phyloP scores from a whole-genome alignment of 2,797 vertebrate species.

The Schizothorax lantsangensis region DNA sequence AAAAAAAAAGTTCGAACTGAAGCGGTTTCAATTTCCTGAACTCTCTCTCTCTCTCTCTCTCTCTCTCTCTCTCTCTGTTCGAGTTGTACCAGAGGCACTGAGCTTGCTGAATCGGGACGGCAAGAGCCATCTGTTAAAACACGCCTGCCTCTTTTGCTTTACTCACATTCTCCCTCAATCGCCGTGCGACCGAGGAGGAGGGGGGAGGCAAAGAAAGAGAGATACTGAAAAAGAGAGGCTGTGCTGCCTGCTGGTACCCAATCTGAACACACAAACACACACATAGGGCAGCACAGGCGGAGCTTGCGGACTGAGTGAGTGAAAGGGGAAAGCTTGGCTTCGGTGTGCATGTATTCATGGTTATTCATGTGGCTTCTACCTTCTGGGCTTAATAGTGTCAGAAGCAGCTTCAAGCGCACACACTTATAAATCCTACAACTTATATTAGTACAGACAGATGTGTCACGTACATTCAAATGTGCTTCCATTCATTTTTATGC shows the following conservation, averaged over 20 bases:
- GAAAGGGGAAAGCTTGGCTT: conserved; percentile 51
- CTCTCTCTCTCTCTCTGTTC: conserved; percentile 43
- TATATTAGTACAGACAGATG: neutral
- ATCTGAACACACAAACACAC: conserved; percentile 64
- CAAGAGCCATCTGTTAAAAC: conserved; percentile 77
- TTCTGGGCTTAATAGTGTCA: conserved; percentile 57
- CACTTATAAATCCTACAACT: neutral
- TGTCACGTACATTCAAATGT: neutral
- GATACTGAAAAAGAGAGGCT: conserved; percentile 48
- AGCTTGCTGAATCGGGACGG: conserved; percentile 66
- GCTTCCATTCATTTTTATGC: too few species aligned
- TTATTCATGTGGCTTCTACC: conserved; percentile 52
- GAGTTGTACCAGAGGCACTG: conserved; percentile 61
- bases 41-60: conserved; percentile 43
- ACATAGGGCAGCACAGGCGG: conserved; percentile 63
- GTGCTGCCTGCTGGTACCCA: conserved; percentile 62
- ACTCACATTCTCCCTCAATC: conserved; percentile 58
- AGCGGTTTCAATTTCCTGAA: conserved; percentile 58
- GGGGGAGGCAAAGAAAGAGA: conserved; percentile 40
- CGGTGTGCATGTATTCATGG: conserved; percentile 49
- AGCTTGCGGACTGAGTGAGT: conserved; percentile 55
- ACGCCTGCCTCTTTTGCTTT: conserved; percentile 68
- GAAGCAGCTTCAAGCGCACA: conserved; percentile 10
- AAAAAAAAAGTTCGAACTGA: conserved; percentile 55
- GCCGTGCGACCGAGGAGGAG: conserved; percentile 40